Evolutionary conservation across 2,113 vertebrate species (phyloP).

Genomic region (Colistium nudipinnis): DNA sequence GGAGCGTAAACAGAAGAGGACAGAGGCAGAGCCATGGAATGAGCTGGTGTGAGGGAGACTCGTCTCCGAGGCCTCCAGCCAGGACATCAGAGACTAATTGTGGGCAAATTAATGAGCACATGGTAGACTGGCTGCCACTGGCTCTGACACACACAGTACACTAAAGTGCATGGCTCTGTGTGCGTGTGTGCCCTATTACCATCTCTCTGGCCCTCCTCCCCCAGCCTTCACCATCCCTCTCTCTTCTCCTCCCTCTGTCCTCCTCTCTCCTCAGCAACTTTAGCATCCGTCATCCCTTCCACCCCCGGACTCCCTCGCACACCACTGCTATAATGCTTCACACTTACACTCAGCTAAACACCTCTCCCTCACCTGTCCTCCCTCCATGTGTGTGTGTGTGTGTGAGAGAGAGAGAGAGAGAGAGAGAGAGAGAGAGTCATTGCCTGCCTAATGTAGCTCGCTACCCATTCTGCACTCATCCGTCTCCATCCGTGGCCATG

Average conservation of each 20-base stretch:
- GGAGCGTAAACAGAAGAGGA: conserved; percentile 17
- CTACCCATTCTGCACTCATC: conserved; percentile 42
- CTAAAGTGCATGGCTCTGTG: conserved; percentile 43
- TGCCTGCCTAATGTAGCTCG: conserved; percentile 24
- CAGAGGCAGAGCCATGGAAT: conserved; percentile 47
- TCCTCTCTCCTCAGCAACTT: conserved; percentile 52
- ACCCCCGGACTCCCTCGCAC: conserved; percentile 34
- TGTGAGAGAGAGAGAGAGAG: no score
- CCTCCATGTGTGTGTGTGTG: no score
- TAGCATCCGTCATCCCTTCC: conserved; percentile 48
- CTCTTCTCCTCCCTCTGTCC: conserved; percentile 49
- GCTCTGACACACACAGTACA: conserved; percentile 55
- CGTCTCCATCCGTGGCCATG: conserved; percentile 47
- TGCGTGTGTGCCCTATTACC: conserved; percentile 35
- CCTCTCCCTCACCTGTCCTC: conserved; percentile 52
- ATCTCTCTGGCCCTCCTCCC: conserved; percentile 38
- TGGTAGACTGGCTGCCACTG: conserved; percentile 67
- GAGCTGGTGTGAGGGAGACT: conserved; percentile 56
- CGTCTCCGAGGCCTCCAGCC: conserved; percentile 64
- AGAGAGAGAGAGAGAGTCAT: conserved; percentile 14
- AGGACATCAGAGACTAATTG: conserved; percentile 77
- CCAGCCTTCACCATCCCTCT: conserved; percentile 29
- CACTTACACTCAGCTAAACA: conserved; percentile 37
- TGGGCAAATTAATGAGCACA: conserved; percentile 73
- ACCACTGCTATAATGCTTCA: conserved; percentile 36